phyloP scores from a whole-genome alignment of 1,140 invertebrate genomes.

The Panulirus ornatus region DNA sequence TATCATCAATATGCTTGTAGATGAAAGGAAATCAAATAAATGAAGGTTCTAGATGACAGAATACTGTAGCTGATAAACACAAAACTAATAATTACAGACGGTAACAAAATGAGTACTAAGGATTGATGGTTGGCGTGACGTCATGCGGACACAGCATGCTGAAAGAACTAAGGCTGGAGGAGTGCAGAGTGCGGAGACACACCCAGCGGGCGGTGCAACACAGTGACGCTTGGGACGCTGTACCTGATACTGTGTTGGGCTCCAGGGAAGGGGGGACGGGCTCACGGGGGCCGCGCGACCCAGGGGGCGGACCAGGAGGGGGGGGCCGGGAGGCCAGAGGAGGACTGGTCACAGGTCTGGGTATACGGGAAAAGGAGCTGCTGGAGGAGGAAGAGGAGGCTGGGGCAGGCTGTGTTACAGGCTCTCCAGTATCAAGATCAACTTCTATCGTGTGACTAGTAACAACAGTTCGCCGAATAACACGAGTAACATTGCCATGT shows the following conservation, averaged over 20 bases:
- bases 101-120: constrained; percentile 67
- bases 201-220: constrained; percentile 67
- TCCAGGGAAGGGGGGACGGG: constrained; percentile 73
- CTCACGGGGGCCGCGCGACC: constrained; percentile 72
- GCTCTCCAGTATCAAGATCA: constrained; percentile 74
- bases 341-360: constrained; percentile 68
- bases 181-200: constrained; percentile 66
- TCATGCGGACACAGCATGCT: constrained; percentile 72
- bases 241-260: constrained; percentile 75
- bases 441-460: constrained; percentile 74
- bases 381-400: constrained; percentile 42
- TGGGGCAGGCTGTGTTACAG: constrained; percentile 50
- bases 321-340: constrained; percentile 56
- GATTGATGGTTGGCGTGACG: constrained; percentile 63
- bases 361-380: constrained; percentile 63
- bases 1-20: constrained; percentile 56
- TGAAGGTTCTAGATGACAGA: constrained; percentile 58
- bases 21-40: constrained; percentile 56
- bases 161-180: constrained; percentile 69
- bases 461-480: constrained; percentile 74
- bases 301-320: constrained; percentile 71
- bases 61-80: constrained; percentile 58
- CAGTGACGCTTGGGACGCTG: constrained; percentile 70
- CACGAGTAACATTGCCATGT: constrained; percentile 74
- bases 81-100: constrained; percentile 59